phyloP scores from a whole-genome alignment of 1,140 invertebrate species.

The Chionoecetes opilio region DNA sequence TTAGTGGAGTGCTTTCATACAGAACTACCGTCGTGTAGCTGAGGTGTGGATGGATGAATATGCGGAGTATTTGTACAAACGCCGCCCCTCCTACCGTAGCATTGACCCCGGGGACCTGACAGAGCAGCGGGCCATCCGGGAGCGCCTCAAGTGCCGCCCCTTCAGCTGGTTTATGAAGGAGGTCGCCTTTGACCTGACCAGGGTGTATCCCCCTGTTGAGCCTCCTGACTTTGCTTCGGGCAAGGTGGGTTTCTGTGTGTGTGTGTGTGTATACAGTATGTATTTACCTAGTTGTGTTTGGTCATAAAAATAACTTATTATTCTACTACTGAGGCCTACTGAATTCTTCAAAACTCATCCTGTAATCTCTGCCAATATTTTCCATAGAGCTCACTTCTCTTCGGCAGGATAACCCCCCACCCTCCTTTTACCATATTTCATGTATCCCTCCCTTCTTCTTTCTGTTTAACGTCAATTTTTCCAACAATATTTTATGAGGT shows the following conservation, averaged over 20 bases:
- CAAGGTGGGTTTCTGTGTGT: conserved; percentile 81
- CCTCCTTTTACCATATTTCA: too few relatives aligned
- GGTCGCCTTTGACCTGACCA: conserved; percentile 95
- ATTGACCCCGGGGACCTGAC: conserved; percentile 89
- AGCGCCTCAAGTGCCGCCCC: conserved; percentile 92
- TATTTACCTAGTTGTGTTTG: background rate
- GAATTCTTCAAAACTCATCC: too few relatives aligned
- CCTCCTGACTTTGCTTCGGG: conserved; percentile 89
- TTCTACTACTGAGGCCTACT: too few relatives aligned
- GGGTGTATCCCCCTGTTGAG: conserved; percentile 96
- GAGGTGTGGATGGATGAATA: conserved; percentile 91
- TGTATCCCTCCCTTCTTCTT: too few relatives aligned
- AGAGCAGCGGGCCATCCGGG: conserved; percentile 90
- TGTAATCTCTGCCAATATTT: too few relatives aligned
- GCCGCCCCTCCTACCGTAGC: conserved; percentile 90
- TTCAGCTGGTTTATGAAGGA: conserved; percentile 98
- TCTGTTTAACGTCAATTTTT: too few relatives aligned
- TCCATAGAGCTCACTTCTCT: too few relatives aligned
- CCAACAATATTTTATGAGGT: too few relatives aligned
- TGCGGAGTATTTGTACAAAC: conserved; percentile 92
- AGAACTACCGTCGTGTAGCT: conserved; percentile 88
- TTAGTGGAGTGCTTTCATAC: too few relatives aligned
- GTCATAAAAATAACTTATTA: too few relatives aligned
- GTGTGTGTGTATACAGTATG: background rate
- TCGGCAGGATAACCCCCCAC: too few relatives aligned